Evolutionary conservation across 2,888 invertebrate genomes (phyloP).

Genomic region (Mycalesis mineus): DNA sequence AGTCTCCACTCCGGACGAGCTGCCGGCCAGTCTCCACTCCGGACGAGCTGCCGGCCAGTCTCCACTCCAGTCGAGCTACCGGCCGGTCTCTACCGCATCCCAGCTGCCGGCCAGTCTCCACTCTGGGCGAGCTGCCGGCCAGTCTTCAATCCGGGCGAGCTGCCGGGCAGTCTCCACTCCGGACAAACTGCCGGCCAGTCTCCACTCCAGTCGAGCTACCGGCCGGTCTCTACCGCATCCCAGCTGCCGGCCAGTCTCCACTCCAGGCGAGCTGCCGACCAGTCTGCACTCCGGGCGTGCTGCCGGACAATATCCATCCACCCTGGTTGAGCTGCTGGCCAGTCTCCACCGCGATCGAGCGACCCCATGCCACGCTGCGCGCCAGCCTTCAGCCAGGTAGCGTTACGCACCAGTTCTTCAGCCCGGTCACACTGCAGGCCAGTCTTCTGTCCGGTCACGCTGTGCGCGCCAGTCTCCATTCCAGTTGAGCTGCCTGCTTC

Average conservation of each 20-base stretch:
- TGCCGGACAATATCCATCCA: neutral
- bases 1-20: neutral
- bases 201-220: too few relatives aligned
- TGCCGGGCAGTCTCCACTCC: neutral
- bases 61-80: too few relatives aligned
- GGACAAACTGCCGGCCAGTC: neutral
- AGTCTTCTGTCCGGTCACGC: neutral
- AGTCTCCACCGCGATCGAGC: neutral
- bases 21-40: neutral
- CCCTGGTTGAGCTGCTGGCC: neutral
- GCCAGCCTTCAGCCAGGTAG: neutral
- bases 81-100: neutral
- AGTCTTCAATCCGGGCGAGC: neutral
- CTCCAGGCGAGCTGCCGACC: too few relatives aligned
- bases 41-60: neutral
- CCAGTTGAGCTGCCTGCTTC: neutral
- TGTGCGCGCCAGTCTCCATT: neutral
- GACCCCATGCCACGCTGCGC: neutral
- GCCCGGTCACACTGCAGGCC: neutral
- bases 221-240: neutral
- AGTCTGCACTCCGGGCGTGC: too few relatives aligned
- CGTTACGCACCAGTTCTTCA: too few relatives aligned
- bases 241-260: too few relatives aligned
- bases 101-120: too few relatives aligned
- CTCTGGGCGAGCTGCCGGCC: neutral